A percentile compares a stretch with the other conserved stretches of the same genome.
Evolutionary conservation across 2,888 invertebrate species (phyloP).

Genomic region (Drosophila nr. medialis): DNA sequence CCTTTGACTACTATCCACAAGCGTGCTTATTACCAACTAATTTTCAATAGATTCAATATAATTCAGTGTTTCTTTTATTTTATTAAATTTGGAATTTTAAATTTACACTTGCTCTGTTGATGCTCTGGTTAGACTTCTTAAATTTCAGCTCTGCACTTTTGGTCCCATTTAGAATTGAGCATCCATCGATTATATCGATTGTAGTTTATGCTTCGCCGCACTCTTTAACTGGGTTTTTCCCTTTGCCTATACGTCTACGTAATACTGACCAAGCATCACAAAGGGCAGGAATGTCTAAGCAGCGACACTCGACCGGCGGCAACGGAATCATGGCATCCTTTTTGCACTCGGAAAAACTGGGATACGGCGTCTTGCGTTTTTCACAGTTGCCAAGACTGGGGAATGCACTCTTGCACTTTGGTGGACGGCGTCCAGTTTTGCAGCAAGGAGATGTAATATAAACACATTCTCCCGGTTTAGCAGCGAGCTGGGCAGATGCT

Average conservation of each 20-base stretch:
- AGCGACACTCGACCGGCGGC: slow-evolving; percentile 51
- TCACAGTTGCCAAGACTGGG: slow-evolving; percentile 24
- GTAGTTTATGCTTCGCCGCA: slow-evolving; percentile 58
- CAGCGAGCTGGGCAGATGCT: not conserved
- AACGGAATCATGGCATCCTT: slow-evolving; percentile 8
- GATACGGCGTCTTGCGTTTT: slow-evolving; percentile 57
- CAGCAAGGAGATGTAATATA: slow-evolving; percentile 53
- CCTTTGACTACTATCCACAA: not conserved
- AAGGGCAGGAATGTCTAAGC: slow-evolving; percentile 13
- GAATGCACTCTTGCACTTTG: slow-evolving; percentile 39
- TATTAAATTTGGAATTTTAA: not conserved
- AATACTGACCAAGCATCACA: slow-evolving; percentile 67
- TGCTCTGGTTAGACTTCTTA: not conserved
- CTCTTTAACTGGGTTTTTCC: not conserved
- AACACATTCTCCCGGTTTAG: slow-evolving; percentile 12
- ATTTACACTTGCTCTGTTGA: not conserved
- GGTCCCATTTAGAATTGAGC: not conserved
- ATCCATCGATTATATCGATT: not conserved
- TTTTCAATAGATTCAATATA: not conserved
- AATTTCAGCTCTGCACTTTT: not conserved
- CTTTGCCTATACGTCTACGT: slow-evolving; percentile 43
- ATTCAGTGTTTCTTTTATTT: not conserved
- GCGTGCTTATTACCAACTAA: not conserved
- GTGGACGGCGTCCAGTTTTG: slow-evolving; percentile 47
- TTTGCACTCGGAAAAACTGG: slow-evolving; percentile 67